Evolutionary conservation across 2,888 invertebrate species (phyloP).

Genomic region (Napeogenes inachia): DNA sequence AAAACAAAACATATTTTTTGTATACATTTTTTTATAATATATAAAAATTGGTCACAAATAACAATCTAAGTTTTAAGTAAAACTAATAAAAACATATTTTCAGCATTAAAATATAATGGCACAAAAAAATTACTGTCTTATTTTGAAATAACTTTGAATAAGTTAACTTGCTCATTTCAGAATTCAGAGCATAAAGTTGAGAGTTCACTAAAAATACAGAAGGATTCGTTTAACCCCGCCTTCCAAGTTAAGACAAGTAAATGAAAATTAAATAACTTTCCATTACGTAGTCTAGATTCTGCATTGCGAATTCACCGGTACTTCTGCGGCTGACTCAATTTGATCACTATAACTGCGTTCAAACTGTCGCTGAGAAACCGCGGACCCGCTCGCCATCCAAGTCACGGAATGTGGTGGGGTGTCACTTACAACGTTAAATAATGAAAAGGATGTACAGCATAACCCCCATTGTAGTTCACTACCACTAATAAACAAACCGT

Average conservation of each 20-base stretch:
- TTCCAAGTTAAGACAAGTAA: slow-evolving; percentile 23
- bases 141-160: slow-evolving; percentile 4
- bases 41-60: no score
- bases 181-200: slow-evolving; percentile 22
- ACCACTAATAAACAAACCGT: no score
- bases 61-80: no score
- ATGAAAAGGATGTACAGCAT: background rate
- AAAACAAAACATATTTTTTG: background rate
- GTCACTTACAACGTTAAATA: slow-evolving; percentile 35
- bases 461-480: no score
- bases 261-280: slow-evolving; percentile 33
- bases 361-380: slow-evolving; percentile 42
- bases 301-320: slow-evolving; percentile 33
- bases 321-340: slow-evolving; percentile 64
- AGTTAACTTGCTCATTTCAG: slow-evolving; percentile 18
- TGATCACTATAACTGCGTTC: slow-evolving; percentile 73
- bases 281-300: slow-evolving; percentile 29
- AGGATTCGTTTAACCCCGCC: slow-evolving; percentile 21
- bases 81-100: no score
- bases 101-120: no score
- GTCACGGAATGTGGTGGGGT: slow-evolving; percentile 53
- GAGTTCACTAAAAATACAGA: slow-evolving; percentile 22
- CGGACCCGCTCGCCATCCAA: slow-evolving; percentile 50
- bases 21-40: background rate
- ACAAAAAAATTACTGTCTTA: background rate